Evolutionary conservation across 2,113 vertebrate genomes (phyloP).

Genomic region (Dolichallabes microphthalmus): DNA sequence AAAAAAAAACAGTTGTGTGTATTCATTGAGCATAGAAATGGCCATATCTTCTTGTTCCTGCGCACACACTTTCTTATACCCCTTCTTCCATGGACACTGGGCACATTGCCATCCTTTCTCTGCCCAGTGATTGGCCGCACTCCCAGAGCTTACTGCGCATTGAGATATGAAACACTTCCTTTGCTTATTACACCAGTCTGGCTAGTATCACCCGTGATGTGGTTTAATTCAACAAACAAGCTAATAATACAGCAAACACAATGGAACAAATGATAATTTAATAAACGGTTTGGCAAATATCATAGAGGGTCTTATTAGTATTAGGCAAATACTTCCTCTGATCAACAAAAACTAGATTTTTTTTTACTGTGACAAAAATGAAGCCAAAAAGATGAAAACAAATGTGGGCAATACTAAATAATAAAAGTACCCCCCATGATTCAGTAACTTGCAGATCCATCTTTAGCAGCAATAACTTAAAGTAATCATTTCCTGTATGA

Average conservation of each 20-base stretch:
- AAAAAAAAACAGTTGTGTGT: not conserved
- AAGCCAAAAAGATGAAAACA: too few relatives aligned
- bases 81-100: slow-evolving; percentile 7
- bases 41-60: slow-evolving; percentile 2
- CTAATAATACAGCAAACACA: slow-evolving; percentile 9
- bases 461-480: too few relatives aligned
- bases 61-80: slow-evolving; percentile 20
- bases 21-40: not conserved
- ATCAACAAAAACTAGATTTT: too few relatives aligned
- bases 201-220: not conserved
- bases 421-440: too few relatives aligned
- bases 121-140: slow-evolving; percentile 38
- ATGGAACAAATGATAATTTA: not conserved
- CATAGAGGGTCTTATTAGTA: too few relatives aligned
- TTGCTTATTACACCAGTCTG: slow-evolving; percentile 10
- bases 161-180: slow-evolving; percentile 37
- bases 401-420: too few relatives aligned
- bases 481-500: too few relatives aligned
- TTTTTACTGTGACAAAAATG: too few relatives aligned
- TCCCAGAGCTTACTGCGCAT: slow-evolving; percentile 35
- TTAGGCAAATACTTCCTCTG: too few relatives aligned
- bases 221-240: not conserved
- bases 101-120: slow-evolving; percentile 16
- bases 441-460: too few relatives aligned
- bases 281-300: too few relatives aligned